Base-by-base conservation (phyloP, 2,888 invertebrate genomes). In the Eremobia ochroleuca region DNA sequence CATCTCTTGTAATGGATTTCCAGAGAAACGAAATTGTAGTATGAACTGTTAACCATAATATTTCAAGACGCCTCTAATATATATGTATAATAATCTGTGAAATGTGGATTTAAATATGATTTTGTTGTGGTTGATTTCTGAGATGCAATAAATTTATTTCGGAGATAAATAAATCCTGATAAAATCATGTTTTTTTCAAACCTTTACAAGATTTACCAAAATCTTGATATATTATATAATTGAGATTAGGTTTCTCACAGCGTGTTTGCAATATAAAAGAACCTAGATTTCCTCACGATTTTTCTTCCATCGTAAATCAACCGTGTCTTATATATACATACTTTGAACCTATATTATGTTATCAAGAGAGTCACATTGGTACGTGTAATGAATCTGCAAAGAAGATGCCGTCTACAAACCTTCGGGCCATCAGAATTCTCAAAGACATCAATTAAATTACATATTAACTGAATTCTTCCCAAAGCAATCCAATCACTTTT, bases 1-100 rank as follows among this genome's bases (percentile, higher is more conserved):
- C 61, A 55, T 73, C 59, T 82, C 52, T 40, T 71, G 58, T 79
- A 82, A 76, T 71, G 49, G 73, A 71, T 85, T 85, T 65, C 58
- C 31, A 52, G n/a, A 31, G 49, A 66, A 76, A 73, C 61, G 52
- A 55, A 69, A 69, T 73, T 55, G 37, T 69, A 52, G 59, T 79
- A 79, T 83, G 55, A 73, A 46, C 34, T 40, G 46, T n/a, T 43
- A 55, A 62, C 66, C 40, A 81, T 64, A 59, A 83, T 81, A 81
- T 78, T 40, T 78, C 31, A 31, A 64, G 37, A 21, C 15, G n/a
- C 46, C 21, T 55, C 11, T 49, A 64, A 58, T 64, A 21, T 64
- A 18, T n/a, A 21, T 64, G 13, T n/a, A 43, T 43, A 43, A 34
- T 64, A 80, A 58, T 80, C 37, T 58, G 31, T 46, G n/a, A n/a